Conservation (phyloP, 2,797 vertebrate genomes). For the Eulemur mongoz region DNA sequence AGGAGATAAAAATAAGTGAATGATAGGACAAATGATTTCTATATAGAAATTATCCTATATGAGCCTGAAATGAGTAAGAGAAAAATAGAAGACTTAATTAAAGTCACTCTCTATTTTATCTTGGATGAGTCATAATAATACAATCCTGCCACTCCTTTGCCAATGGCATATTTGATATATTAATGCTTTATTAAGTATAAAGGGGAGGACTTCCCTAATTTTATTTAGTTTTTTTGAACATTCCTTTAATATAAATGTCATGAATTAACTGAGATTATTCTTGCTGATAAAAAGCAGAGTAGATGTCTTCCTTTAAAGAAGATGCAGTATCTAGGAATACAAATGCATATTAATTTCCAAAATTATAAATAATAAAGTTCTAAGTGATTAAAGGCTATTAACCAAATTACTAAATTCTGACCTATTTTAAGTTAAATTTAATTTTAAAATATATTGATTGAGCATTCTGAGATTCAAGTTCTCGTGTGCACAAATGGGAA, state of each 20-base stretch:
- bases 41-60: neutral
- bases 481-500: neutral
- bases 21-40: neutral
- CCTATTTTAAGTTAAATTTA: constrained; percentile 35
- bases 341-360: neutral
- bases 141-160: neutral
- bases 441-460: neutral
- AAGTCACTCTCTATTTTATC: constrained; percentile 49
- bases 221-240: constrained; percentile 24
- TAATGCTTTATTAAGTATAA: neutral
- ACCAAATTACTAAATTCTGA: neutral
- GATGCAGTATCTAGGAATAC: neutral
- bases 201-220: neutral
- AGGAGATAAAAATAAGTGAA: constrained; percentile 62
- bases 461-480: neutral
- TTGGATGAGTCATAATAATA: constrained; percentile 6
- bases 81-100: constrained; percentile 57
- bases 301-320: constrained; percentile 15
- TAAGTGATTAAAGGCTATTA: constrained; percentile 26
- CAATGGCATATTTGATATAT: neutral
- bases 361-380: neutral
- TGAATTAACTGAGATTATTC: constrained; percentile 49
- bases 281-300: constrained; percentile 10
- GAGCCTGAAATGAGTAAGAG: neutral
- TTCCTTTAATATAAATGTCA: constrained; percentile 34